Base-by-base conservation (phyloP, 2,113 vertebrate species). In the Gnathonemus echidnorhynchus region DNA sequence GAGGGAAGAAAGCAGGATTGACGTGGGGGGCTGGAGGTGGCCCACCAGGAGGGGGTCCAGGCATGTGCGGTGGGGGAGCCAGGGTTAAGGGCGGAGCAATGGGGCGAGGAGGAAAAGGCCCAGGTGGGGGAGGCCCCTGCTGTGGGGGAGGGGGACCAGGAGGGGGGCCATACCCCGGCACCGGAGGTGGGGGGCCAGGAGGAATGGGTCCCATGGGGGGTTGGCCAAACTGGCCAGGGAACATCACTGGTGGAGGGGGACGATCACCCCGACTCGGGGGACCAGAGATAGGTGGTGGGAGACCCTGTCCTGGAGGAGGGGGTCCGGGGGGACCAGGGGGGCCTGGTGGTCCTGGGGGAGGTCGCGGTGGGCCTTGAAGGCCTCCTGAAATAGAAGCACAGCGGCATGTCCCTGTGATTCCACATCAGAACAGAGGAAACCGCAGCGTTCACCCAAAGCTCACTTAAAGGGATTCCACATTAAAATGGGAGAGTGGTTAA, bases 1-100 rank as follows among this genome's bases (percentile, higher is more conserved):
- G 98, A 91, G 98, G 98, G 92, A 99, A 99, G 94, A 99, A 99
- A 91, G 98, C 98, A 21, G 98, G 98, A 95, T 99, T 99, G 93
- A 99, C 98, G 89, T 99, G 98, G 49, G 98, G 98, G 89, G 98
- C 98, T 1, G 98, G 98, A 70, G 98, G 98, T 5, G 98, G 98
- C 87, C 97, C 98, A 93, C 98, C 98, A 89, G 98, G 98, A 5
- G 98, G 98, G 70, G 98, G 98, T 87, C 98, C 98, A 86, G 97
- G 96, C 96, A 99, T 96, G 94, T 99, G 98, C 62, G 98, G 98
- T 91, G 98, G 98, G 91, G 98, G 98, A 87, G 97, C 98, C 88
- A 99, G 95, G 94, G 97, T 97, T 80, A 80, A 80, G 74, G 98
- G 95, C 35, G 98, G 98, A 52, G 98, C 98, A 53, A 98, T 98